Percentiles rank a stretch among this genome's conserved stretches.
phyloP scores from a whole-genome alignment of 1,140 invertebrate genomes.

The Acromyrmex echinatior region DNA sequence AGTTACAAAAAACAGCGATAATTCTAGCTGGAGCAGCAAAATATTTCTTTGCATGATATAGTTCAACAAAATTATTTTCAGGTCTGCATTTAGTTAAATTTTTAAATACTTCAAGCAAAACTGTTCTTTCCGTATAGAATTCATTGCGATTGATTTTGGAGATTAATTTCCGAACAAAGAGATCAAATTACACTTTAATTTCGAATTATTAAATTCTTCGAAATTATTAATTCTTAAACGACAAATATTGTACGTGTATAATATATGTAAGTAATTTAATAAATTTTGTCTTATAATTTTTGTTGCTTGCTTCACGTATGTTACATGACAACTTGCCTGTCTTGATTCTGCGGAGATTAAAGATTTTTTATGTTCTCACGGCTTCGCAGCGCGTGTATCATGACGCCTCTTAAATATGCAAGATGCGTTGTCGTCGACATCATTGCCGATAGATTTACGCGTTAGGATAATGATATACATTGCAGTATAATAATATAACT shows the following conservation, averaged over 20 bases:
- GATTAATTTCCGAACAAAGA: neutral
- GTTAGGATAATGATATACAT: slow-evolving; percentile 64
- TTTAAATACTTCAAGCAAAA: too few species aligned
- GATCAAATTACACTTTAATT: neutral
- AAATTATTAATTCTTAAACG: neutral
- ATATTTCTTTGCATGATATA: too few species aligned
- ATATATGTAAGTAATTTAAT: neutral
- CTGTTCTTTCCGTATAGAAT: neutral
- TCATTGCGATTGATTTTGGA: neutral
- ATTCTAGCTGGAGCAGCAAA: too few species aligned
- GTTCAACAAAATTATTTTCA: too few species aligned
- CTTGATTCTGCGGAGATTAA: neutral
- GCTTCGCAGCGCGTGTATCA: neutral
- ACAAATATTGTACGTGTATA: neutral
- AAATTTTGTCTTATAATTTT: neutral
- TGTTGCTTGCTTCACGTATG: neutral
- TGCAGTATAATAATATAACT: slow-evolving; percentile 55
- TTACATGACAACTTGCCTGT: neutral
- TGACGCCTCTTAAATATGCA: slow-evolving; percentile 35
- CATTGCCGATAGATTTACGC: slow-evolving; percentile 50
- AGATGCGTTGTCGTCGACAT: slow-evolving; percentile 37
- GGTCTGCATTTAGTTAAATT: too few species aligned
- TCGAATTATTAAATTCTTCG: neutral
- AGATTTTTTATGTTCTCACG: neutral
- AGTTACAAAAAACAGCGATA: too few species aligned